Base-by-base conservation (phyloP, 1,140 invertebrate genomes). In the Drosophila pseudoobscura region DNA sequence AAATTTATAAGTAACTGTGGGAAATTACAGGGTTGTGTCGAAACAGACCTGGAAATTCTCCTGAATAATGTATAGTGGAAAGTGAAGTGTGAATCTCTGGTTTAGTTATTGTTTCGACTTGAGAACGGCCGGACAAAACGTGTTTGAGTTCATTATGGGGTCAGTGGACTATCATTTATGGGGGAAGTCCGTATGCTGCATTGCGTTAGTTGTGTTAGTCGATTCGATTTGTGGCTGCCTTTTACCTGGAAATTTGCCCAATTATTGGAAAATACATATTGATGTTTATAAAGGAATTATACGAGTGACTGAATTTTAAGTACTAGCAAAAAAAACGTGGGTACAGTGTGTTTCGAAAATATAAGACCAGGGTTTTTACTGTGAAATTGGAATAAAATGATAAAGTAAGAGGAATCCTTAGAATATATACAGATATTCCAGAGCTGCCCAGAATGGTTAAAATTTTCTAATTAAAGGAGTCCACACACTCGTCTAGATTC, bases 11-110 rank as follows among this genome's bases (percentile, higher is more conserved):
- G 39, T 53, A n/a, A 45, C 31, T 53, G 31, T 84, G 80, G 80
- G 82, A 84, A 84, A 70, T 47, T 57, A 77, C 73, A 54, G 53
- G 44, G 50, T 70, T 69, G 47, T 54, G 50, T 35, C 17, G 56
- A 69, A 73, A 56, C 43, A 31, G 50, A 77, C 63, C 75, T 69
- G 49, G 39, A 65, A 73, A 54, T 62, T 72, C 45, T 31, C 11
- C 13, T 50, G 41, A 45, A 52, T 50, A 47, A 55, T 62, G 51
- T 51, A 73, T 62, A 62, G 41, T 73, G 35, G n/a, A 56, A 45
- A 15, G 52, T 8, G 1, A 53, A 31, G 9, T 49, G 6, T 43
- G 17, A 47, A 55, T 56, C 46, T 20, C 69, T 15, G 29, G 55
- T 8, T 70, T 57, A 69, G 45, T 56, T 53, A 51, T 68, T 70